Percentiles rank a stretch among this genome's conserved stretches.
Conservation (phyloP, 2,113 vertebrate genomes). For the Varanus salvator region DNA sequence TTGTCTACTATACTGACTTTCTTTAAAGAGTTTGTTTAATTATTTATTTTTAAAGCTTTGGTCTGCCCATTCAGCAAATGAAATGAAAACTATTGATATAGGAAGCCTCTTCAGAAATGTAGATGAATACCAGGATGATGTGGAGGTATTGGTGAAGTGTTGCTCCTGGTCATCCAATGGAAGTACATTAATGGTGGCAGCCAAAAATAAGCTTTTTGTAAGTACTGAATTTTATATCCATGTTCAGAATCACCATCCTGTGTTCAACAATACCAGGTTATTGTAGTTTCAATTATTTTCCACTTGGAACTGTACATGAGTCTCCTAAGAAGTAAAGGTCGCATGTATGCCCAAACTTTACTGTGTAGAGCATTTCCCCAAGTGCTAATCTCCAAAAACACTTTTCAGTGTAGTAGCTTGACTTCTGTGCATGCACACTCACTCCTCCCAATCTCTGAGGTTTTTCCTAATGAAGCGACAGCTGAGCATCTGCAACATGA, state of each 20-base stretch:
- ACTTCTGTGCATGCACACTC: not conserved
- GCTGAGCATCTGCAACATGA: not conserved
- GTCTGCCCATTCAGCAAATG: slow-evolving; percentile 83
- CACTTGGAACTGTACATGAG: too few relatives aligned
- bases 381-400: not conserved
- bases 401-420: not conserved
- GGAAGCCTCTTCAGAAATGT: slow-evolving; percentile 76
- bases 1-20: not conserved
- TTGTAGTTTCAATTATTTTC: not conserved
- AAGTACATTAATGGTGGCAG: slow-evolving; percentile 83
- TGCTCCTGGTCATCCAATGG: slow-evolving; percentile 91
- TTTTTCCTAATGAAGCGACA: not conserved
- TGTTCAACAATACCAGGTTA: not conserved
- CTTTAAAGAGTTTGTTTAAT: slow-evolving; percentile 15
- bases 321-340: not conserved
- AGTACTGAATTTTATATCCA: slow-evolving; percentile 62
- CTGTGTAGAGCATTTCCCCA: not conserved
- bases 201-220: slow-evolving; percentile 89
- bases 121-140: slow-evolving; percentile 79
- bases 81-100: slow-evolving; percentile 86
- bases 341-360: not conserved
- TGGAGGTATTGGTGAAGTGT: slow-evolving; percentile 84
- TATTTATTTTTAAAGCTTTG: slow-evolving; percentile 83
- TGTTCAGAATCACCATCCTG: not conserved
- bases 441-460: not conserved